Base-by-base conservation (phyloP, 2,797 vertebrate genomes). In the Ficedula albicollis region DNA sequence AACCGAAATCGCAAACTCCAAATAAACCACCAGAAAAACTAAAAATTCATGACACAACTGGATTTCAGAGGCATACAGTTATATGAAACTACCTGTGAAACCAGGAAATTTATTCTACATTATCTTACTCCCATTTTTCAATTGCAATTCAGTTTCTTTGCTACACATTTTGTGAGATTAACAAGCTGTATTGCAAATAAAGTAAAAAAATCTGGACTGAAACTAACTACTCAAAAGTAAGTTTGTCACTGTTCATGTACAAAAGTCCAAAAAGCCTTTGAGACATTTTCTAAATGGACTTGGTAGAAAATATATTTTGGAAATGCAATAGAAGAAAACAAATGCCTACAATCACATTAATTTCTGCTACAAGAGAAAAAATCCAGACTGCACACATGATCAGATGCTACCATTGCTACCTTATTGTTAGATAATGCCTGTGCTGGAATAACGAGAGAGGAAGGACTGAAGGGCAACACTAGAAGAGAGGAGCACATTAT, bases 1-100 rank as follows among this genome's bases (percentile, higher is more conserved):
- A 29, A 51, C 10, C 21, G 22, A 6, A 22, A 55, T 2, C 5
- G 1, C 5, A 29, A 27, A 5, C 9, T 14, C 19, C 5, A 26
- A 36, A 59, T 20, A 69, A 60, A 29, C 4, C 19, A 60, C 7
- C 19, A 54, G 13, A 46, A 68, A 59, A 39, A 4, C 7, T 36
- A 19, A 5, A 75, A 68, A n/a, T 69, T 48, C 26, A 23, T 43
- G 13, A n/a, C 18, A 54, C 16, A 69, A 34, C 13, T 66, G 15
- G 10, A 62, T 89, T 29, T 80, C 38, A 60, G 43, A 52, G 20
- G 13, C 11, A 36, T 34, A n/a, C 1, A 26, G 13, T 23, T 26
- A 12, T 16, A 44, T 6, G 7, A 82, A 79, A 68, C 15, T 51
- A 19, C 5, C 13, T 38, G 5, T 63, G 36, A 88, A 79, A 72